Percentiles rank a stretch among this genome's conserved stretches.
Evolutionary conservation across 2,797 vertebrate genomes (phyloP).

Genomic region (Microctenopoma steveboyesi): DNA sequence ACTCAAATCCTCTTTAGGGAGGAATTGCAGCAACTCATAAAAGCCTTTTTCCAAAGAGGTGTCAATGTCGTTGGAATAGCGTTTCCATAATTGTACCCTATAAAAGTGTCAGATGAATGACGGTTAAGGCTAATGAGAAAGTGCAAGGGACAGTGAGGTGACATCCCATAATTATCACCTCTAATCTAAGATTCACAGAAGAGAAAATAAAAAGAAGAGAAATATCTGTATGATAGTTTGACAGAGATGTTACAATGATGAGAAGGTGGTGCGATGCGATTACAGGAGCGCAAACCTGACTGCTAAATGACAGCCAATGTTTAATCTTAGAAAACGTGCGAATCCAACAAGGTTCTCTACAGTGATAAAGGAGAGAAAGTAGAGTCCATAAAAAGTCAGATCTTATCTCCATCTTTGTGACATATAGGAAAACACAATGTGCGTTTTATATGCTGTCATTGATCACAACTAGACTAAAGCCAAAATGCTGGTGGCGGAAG

Average conservation of each 20-base stretch:
- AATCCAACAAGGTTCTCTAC: too few species aligned
- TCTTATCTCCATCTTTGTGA: too few species aligned
- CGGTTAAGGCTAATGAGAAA: slow-evolving; percentile 66
- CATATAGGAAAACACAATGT: too few species aligned
- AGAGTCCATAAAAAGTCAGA: too few species aligned
- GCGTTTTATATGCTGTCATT: too few species aligned
- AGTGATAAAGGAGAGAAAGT: too few species aligned
- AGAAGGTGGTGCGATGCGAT: slow-evolving; percentile 12
- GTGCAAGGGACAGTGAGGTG: slow-evolving; percentile 53
- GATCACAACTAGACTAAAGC: too few species aligned
- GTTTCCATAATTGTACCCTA: slow-evolving; percentile 66
- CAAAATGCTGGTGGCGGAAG: too few species aligned
- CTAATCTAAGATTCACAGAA: slow-evolving; percentile 55
- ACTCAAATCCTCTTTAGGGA: slow-evolving; percentile 39
- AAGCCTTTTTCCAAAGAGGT: slow-evolving; percentile 46
- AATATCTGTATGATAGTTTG: slow-evolving; percentile 28
- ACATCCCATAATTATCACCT: slow-evolving; percentile 76
- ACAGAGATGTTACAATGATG: slow-evolving; percentile 27
- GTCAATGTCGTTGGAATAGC: slow-evolving; percentile 53
- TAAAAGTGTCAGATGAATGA: slow-evolving; percentile 60
- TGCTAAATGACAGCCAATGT: slow-evolving; percentile 11
- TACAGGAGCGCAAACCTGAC: not conserved
- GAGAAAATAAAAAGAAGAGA: slow-evolving; percentile 22
- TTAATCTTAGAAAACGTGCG: not conserved
- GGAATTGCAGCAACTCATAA: slow-evolving; percentile 50